Conservation (phyloP, 2,888 invertebrate species). For the Agonopterix arenella region DNA sequence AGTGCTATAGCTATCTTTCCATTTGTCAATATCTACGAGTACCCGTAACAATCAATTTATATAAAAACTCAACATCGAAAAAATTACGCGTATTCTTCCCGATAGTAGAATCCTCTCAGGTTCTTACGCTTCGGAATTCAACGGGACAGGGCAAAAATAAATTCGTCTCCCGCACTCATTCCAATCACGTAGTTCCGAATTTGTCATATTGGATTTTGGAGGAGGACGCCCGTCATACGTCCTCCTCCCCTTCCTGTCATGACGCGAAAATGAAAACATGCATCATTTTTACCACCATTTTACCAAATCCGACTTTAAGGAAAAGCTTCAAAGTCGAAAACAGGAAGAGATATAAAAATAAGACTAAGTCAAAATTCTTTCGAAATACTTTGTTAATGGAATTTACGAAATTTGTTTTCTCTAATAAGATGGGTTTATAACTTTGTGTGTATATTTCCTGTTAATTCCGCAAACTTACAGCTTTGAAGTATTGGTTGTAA, state of each 20-base stretch:
- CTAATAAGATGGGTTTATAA: constrained; percentile 2
- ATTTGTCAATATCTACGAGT: no score
- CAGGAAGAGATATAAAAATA: constrained; percentile 18
- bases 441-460: not conserved
- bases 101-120: not conserved
- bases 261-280: constrained; percentile 69
- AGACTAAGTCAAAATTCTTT: constrained; percentile 16
- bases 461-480: no score
- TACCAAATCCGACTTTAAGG: constrained; percentile 31
- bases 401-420: constrained; percentile 4
- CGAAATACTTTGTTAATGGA: constrained; percentile 3
- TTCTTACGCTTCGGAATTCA: constrained; percentile 18
- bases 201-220: constrained; percentile 76
- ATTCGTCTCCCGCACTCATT: constrained; percentile 58
- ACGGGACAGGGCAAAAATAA: constrained; percentile 48
- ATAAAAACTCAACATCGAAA: no score
- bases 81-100: no score
- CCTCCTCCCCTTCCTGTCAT: constrained; percentile 58
- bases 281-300: constrained; percentile 38
- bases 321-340: constrained; percentile 19
- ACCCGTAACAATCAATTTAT: no score
- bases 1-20: no score
- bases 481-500: no score
- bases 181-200: constrained; percentile 74
- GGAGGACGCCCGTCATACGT: constrained; percentile 61